phyloP scores from a whole-genome alignment of 1,140 invertebrate genomes.

The Hylaeus volcanicus region DNA sequence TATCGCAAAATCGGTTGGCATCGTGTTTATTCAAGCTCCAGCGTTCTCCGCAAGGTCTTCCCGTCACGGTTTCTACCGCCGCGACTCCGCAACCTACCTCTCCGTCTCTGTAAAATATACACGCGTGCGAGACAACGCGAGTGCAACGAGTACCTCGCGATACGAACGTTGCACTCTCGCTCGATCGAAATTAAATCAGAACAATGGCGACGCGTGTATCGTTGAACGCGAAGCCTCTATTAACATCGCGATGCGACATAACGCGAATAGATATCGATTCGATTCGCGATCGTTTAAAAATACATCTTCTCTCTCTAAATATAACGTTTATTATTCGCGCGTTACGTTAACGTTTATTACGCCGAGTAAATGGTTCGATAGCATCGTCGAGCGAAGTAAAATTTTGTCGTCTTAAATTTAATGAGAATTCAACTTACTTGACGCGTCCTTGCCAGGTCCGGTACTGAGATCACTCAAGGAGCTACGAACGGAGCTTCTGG shows the following conservation, averaged over 20 bases:
- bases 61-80: neutral
- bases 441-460: conserved; percentile 72
- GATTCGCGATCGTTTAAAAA: conserved; percentile 10
- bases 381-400: no score
- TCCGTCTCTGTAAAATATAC: neutral
- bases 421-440: conserved; percentile 71
- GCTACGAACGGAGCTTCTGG: conserved; percentile 78
- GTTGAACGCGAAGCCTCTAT: neutral
- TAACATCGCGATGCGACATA: neutral
- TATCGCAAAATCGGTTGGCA: conserved; percentile 38
- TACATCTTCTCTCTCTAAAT: neutral
- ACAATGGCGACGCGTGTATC: no score
- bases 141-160: neutral
- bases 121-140: neutral
- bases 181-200: neutral
- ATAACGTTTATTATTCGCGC: no score
- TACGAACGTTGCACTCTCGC: neutral
- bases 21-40: conserved; percentile 26
- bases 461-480: conserved; percentile 79
- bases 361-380: no score
- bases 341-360: no score
- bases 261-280: neutral
- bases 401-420: no score
- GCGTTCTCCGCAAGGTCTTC: conserved; percentile 28
- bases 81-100: neutral